These are phyloP conservation scores for Parauchenoglanis ngamensis DNA, from an alignment of 2,797 vertebrate genomes.

Conservation along the genomic window DNA sequence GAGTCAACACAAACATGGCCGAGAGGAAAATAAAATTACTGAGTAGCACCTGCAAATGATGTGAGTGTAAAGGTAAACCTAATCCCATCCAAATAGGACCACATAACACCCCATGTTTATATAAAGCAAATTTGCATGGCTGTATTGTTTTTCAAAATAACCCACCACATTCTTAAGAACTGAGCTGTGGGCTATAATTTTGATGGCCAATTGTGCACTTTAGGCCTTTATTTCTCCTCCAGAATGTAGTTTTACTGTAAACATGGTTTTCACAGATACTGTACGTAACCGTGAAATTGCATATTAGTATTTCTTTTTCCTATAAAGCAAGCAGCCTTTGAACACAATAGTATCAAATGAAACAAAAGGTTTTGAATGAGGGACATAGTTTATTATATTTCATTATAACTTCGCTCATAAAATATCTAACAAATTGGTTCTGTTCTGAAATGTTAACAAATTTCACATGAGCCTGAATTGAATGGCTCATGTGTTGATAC, in stretches of 20 bases:
- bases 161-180: neutral
- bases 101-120: neutral
- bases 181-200: neutral
- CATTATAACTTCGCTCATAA: neutral
- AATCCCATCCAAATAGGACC: neutral
- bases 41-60: neutral
- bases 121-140: neutral
- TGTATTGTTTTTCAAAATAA: neutral
- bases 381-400: neutral
- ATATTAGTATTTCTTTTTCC: neutral
- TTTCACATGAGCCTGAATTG: neutral
- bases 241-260: neutral
- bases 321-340: neutral
- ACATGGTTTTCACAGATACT: neutral
- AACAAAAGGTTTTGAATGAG: neutral
- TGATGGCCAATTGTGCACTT: neutral
- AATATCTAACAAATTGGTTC: neutral
- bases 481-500: constrained; percentile 32
- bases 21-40: neutral
- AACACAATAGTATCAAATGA: neutral
- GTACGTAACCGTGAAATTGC: neutral
- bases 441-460: neutral
- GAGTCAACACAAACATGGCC: neutral
- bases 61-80: neutral
- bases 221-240: neutral